Base-by-base conservation (phyloP, 2,113 vertebrate genomes). In the Apus apus region DNA sequence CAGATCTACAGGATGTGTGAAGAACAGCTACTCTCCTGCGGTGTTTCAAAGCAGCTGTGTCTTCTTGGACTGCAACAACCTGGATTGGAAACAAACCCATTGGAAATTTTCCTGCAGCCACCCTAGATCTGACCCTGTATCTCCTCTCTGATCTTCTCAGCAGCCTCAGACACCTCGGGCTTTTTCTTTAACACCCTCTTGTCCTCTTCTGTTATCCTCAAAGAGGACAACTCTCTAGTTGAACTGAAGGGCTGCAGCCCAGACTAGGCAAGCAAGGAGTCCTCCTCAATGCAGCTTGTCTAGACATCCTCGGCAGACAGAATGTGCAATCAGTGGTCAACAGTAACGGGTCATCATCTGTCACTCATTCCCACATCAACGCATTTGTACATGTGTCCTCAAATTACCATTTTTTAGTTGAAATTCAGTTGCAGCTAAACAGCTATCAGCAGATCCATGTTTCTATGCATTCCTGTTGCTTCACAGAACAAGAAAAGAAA, bases 81-180 rank as follows among this genome's bases (percentile, higher is more conserved):
- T 27, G 27, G 17, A 26, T 10, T 13, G 13, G 29, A n/a, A 78
- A 78, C 16, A 53, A 64, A 78, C 9, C 25, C 46, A 32, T 13
- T 25, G 21, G 14, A 25, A 46, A 32, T 15, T 72, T 38, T 48
- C 40, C n/a, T 65, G 56, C 40, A 38, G 8, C 13, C 21, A 73
- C 21, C 12, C 16, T 45, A 32, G 26, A 26, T 26, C 5, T 26
- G 10, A 21, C 26, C 32, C 5, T 22, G 9, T 36, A 20, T 36
- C 40, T 73, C 13, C 21, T 54, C 13, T 13, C 58, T 32, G n/a
- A 25, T 26, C 36, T 72, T 23, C 30, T 23, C 36, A 72, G 32
- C 20, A 34, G 12, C 25, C 13, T 13, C 21, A 29, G n/a, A 46
- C 13, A 56, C 6, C 11, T 6, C 2, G 2, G 5, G 6, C 15